These are phyloP conservation scores for Pemphredon lugubris DNA, from an alignment of 2,888 invertebrate genomes.

Conservation along the genomic window DNA sequence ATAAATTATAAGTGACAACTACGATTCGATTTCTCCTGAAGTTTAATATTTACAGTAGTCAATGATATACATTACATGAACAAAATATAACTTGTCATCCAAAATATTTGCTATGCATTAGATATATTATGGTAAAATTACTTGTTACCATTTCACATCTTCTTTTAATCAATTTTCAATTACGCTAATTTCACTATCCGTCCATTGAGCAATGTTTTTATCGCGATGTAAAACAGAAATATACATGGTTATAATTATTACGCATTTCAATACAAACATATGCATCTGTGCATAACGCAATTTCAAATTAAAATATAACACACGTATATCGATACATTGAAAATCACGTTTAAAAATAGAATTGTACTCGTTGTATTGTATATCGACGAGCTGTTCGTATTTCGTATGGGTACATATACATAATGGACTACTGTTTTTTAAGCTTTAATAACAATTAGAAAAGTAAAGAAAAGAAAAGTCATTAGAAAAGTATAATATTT, in stretches of 20 bases:
- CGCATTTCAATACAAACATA: not conserved
- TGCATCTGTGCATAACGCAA: not conserved
- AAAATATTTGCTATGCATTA: conserved; percentile 13
- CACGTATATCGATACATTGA: not conserved
- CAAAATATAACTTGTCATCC: not conserved
- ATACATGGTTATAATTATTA: not conserved
- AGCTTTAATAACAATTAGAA: no score
- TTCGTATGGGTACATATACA: no score
- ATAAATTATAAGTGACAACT: not conserved
- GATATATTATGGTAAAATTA: not conserved
- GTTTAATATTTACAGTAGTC: conserved; percentile 3
- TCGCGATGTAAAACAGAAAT: not conserved
- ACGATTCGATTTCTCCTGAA: not conserved
- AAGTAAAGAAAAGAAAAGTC: no score
- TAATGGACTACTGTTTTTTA: no score
- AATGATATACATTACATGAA: not conserved
- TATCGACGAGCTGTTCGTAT: no score
- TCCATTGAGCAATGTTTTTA: not conserved
- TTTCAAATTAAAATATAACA: not conserved
- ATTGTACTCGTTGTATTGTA: no score
- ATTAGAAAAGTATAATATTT: no score
- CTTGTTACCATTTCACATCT: not conserved
- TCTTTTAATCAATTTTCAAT: not conserved
- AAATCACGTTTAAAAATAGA: no score
- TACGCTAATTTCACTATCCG: not conserved